phyloP scores from a whole-genome alignment of 1,140 invertebrate genomes.

The Carcinoscorpius rotundicauda region DNA sequence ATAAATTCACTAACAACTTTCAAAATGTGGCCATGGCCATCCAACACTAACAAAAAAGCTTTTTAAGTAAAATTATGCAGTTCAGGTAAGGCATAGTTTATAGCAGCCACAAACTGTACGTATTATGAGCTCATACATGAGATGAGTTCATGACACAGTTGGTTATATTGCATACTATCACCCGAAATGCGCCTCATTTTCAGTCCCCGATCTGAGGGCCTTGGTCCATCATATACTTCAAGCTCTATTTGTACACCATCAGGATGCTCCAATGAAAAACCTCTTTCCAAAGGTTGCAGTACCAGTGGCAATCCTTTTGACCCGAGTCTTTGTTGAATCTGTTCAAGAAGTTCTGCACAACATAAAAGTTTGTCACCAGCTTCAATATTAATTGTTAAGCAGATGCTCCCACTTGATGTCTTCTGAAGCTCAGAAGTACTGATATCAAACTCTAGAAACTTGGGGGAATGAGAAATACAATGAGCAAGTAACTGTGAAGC shows the following conservation, averaged over 20 bases:
- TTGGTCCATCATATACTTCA: slow-evolving; percentile 53
- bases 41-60: too few relatives aligned
- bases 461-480: not conserved
- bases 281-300: slow-evolving; percentile 34
- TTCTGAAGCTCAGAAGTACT: slow-evolving; percentile 29
- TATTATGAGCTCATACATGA: slow-evolving; percentile 50
- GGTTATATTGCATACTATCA: slow-evolving; percentile 76
- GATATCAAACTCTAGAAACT: not conserved
- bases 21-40: too few relatives aligned
- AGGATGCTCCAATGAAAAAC: slow-evolving; percentile 53
- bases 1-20: too few relatives aligned
- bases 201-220: slow-evolving; percentile 50
- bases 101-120: too few relatives aligned
- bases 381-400: slow-evolving; percentile 59
- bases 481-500: not conserved
- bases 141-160: slow-evolving; percentile 78
- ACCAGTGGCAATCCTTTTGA: slow-evolving; percentile 46
- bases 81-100: too few relatives aligned
- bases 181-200: slow-evolving; percentile 83
- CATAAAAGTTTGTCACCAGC: slow-evolving; percentile 38
- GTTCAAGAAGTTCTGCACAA: slow-evolving; percentile 60
- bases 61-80: too few relatives aligned
- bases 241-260: slow-evolving; percentile 77
- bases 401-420: slow-evolving; percentile 38
- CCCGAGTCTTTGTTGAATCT: slow-evolving; percentile 69